Base-by-base conservation (phyloP, 2,797 vertebrate genomes). In the Poeciliopsis turneri region DNA sequence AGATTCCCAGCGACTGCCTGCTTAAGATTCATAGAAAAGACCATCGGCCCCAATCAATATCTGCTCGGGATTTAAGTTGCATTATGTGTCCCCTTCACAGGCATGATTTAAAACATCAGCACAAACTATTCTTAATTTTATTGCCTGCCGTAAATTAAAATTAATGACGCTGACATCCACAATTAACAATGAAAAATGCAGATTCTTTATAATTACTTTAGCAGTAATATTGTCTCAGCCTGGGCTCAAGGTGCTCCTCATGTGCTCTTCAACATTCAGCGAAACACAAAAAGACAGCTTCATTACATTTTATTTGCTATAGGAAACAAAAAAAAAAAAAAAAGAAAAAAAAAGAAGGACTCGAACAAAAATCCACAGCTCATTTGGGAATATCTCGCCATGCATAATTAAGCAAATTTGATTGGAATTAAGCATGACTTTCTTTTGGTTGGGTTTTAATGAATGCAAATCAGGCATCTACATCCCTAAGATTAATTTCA, bases 131-230 rank as follows among this genome's bases (percentile, higher is more conserved):
- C 97, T 98, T 99, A 99, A 99, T 99, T 99, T 98, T 98, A 99
- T 99, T 98, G 98, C 97, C 95, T 94, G 96, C 96, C 96, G 97
- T 98, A 99, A 99, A 99, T 99, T 97, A 99, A 99, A 99, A 99
- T 99, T 99, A 99, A 99, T 99, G 97, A 99, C 92, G 96, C 97
- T 98, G 98, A 99, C 98, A 99, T 96, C 97, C 96, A 98, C 97
- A 98, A 99, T 99, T 99, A 99, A 99, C 98, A 99, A 99, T 99
- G 98, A 99, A 99, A 99, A 99, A 99, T 99, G 98, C 97, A 99
- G 98, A 99, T 99, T 98, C 97, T n/a, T 96, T 97, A 96, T 99
- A 99, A 99, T 98, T 97, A 98, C 97, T 98, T 99, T 97, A 98
- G 97, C 97, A 96, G 97, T 97, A 98, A 98, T 97, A 97, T 98